Evolutionary conservation across 2,113 vertebrate species (phyloP), one percentile per base, ranked within the genome.

Genomic region (Notothenia coriiceps): DNA sequence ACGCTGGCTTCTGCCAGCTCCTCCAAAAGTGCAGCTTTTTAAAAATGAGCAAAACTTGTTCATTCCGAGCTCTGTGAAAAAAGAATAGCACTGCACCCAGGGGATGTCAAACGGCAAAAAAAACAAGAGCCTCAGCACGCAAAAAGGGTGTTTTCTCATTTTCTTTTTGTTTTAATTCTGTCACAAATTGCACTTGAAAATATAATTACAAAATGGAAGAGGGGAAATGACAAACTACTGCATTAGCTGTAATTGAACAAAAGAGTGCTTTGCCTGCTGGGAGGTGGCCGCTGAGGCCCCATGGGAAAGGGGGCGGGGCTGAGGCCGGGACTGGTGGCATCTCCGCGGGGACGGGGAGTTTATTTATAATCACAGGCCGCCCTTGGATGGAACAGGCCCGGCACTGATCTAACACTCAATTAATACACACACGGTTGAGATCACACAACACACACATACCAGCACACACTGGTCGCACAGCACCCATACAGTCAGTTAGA

Each of bases 211-310:
- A 96, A 80, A 77, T 67, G 77, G 57, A 82, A 40, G 35, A 67
- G 60, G 74, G 96, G 95, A 95, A 97, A 97, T 96, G 95, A 96
- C 96, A 97, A 99, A 98, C 96, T 98, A 97, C 97, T 96, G 96
- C 96, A 97, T 98, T 98, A 97, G 97, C 96, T 98, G 97, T 99
- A 99, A 99, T 98, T 99, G 98, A 99, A 99, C 97, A 99, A 98
- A 99, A 99, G 97, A 97, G 96, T 84, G 90, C 95, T 93, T 92
- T 95, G 96, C 95, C 97, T 96, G 96, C 96, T 96, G 97, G 97
- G 98, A 99, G 96, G 95, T 94, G 96, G 95, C 94, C 94, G 73
- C 92, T 67, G 70, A 77, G 90, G 93, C 95, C 97, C 96, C 97
- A 94, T 96, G 98, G 97, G 98, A 98, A 96, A 94, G 94, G 94